These are phyloP conservation scores for Choristoneura rosaceana DNA, from an alignment of 2,888 invertebrate genomes.

Conservation along the genomic window DNA sequence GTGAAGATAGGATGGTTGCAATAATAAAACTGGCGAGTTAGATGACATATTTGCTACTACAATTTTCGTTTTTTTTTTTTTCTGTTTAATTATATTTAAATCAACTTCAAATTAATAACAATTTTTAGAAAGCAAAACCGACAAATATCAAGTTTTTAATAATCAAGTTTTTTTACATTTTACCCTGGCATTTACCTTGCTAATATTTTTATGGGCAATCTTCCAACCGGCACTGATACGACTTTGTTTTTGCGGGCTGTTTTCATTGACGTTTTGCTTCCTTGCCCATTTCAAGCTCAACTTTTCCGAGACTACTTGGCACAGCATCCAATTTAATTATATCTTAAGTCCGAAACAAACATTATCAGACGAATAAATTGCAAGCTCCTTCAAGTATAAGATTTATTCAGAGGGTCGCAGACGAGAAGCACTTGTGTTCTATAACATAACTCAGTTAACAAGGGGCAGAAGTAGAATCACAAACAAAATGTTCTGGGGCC, in stretches of 20 bases:
- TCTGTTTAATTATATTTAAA: no score
- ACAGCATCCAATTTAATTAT: slow-evolving; percentile 19
- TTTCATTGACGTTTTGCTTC: slow-evolving; percentile 14
- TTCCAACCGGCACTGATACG: slow-evolving; percentile 33
- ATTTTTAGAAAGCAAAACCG: background rate
- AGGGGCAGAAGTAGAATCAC: slow-evolving; percentile 67
- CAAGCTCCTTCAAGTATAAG: slow-evolving; percentile 62
- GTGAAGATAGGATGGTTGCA: background rate
- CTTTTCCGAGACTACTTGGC: slow-evolving; percentile 2
- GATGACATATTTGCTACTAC: no score
- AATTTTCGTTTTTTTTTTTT: background rate
- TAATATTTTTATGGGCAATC: slow-evolving; percentile 37
- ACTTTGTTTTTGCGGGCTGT: background rate
- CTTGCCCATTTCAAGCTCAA: background rate
- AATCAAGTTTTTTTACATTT: background rate
- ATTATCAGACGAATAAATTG: slow-evolving; percentile 46
- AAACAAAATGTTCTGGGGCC: slow-evolving; percentile 63
- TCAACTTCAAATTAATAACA: background rate
- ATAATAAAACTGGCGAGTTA: background rate
- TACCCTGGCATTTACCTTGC: slow-evolving; percentile 1
- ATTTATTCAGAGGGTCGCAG: slow-evolving; percentile 75
- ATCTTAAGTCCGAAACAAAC: slow-evolving; percentile 39
- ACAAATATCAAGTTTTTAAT: background rate
- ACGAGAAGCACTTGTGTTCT: slow-evolving; percentile 69
- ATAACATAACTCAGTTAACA: slow-evolving; percentile 76